These are phyloP conservation scores for Dufourea novaeangliae DNA, from an alignment of 1,140 invertebrate genomes.

Conservation along the genomic window DNA sequence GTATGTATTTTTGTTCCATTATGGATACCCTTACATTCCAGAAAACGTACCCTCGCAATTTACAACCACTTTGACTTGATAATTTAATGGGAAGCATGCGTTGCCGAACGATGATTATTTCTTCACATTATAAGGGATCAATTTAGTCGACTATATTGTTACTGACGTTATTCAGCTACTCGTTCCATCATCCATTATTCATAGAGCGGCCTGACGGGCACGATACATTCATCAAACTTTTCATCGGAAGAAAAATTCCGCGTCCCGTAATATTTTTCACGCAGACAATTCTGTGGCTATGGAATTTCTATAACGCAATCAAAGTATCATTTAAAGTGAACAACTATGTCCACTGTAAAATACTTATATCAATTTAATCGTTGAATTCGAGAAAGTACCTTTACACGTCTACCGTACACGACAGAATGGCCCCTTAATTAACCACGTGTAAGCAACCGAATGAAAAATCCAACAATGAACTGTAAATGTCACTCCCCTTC, in stretches of 20 bases:
- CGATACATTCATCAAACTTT: slow-evolving; percentile 29
- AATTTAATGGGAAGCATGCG: slow-evolving; percentile 28
- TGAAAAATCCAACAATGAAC: not conserved
- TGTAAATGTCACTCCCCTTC: slow-evolving; percentile 31
- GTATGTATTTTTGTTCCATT: not conserved
- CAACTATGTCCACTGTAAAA: not conserved
- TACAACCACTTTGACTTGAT: slow-evolving; percentile 28
- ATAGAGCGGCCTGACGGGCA: not conserved
- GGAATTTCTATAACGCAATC: too few relatives aligned
- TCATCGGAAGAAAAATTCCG: not conserved
- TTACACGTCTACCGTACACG: not conserved
- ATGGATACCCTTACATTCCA: not conserved
- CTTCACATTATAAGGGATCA: slow-evolving; percentile 10
- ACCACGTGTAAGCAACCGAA: not conserved
- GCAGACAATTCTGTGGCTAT: too few relatives aligned
- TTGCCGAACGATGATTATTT: not conserved
- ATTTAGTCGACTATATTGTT: slow-evolving; percentile 32
- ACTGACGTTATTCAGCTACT: slow-evolving; percentile 16
- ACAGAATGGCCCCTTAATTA: not conserved
- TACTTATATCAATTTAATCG: not conserved
- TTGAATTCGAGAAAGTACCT: too few relatives aligned
- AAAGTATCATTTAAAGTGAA: too few relatives aligned
- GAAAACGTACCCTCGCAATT: slow-evolving; percentile 1
- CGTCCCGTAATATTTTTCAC: slow-evolving; percentile 16
- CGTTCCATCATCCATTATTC: slow-evolving; percentile 34